Evolutionary conservation across 2,888 invertebrate genomes (phyloP).

Genomic region (Oscheius myriophilus): DNA sequence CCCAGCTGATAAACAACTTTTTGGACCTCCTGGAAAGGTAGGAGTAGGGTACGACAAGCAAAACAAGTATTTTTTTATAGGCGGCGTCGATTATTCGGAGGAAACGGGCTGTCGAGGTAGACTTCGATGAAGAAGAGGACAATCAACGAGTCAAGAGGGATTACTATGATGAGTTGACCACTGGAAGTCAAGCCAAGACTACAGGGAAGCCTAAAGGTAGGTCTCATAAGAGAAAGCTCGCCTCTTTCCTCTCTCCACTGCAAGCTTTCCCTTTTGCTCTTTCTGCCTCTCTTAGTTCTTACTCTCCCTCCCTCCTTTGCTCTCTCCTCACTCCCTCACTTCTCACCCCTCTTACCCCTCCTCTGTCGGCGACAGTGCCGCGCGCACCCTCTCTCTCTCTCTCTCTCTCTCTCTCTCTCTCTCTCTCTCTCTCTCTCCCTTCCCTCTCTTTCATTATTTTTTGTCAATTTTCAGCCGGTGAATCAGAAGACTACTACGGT

Average conservation of each 20-base stretch:
- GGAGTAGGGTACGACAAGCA: background rate
- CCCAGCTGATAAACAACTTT: constrained; percentile 44
- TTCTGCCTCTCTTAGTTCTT: too few relatives aligned
- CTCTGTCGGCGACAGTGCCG: too few relatives aligned
- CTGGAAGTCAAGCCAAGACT: background rate
- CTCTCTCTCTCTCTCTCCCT: too few relatives aligned
- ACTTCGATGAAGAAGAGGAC: constrained; percentile 1
- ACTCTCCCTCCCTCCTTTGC: too few relatives aligned
- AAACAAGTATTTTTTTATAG: background rate
- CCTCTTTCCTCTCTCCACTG: too few relatives aligned
- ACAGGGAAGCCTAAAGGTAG: background rate
- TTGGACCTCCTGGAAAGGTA: constrained; percentile 34
- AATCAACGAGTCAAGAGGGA: constrained; percentile 28
- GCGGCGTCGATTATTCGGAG: constrained; percentile 37
- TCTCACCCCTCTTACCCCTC: too few relatives aligned
- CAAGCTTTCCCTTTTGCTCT: too few relatives aligned
- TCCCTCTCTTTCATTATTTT: too few relatives aligned
- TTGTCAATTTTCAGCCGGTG: background rate
- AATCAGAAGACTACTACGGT: constrained; percentile 46
- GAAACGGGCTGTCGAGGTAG: constrained; percentile 24
- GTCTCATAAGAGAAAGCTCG: too few relatives aligned
- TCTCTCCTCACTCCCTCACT: too few relatives aligned
- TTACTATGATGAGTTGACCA: constrained; percentile 42
- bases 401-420: too few relatives aligned
- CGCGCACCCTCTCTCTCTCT: too few relatives aligned